Evolutionary conservation across 2,888 invertebrate genomes (phyloP).

Genomic region (Atherix ibis): DNA sequence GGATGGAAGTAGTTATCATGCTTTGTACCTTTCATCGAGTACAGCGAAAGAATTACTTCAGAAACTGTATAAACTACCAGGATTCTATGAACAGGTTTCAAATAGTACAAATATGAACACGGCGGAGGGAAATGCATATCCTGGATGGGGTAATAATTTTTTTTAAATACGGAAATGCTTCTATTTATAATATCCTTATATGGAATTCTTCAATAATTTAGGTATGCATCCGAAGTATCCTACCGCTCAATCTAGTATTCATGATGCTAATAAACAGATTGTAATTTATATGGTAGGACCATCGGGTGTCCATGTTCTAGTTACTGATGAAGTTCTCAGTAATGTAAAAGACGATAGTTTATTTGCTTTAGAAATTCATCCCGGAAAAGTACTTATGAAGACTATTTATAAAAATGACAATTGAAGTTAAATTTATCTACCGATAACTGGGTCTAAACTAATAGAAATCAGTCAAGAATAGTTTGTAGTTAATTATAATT

Average conservation of each 20-base stretch:
- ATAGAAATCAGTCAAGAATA: too few species aligned
- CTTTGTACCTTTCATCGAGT: slow-evolving; percentile 58
- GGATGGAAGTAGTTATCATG: slow-evolving; percentile 55
- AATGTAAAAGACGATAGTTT: slow-evolving; percentile 68
- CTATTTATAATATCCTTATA: too few species aligned
- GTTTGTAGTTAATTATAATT: too few species aligned
- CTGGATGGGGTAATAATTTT: slow-evolving; percentile 13
- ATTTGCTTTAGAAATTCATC: slow-evolving; percentile 44
- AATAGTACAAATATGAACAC: slow-evolving; percentile 18
- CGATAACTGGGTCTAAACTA: too few species aligned
- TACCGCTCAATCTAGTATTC: slow-evolving; percentile 31
- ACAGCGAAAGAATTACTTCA: slow-evolving; percentile 47
- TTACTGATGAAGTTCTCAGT: slow-evolving; percentile 72
- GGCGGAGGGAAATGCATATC: slow-evolving; percentile 17
- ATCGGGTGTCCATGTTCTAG: slow-evolving; percentile 63
- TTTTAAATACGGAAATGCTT: background rate
- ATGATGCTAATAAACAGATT: slow-evolving; percentile 38
- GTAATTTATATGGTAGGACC: slow-evolving; percentile 72
- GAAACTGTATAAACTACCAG: slow-evolving; percentile 47
- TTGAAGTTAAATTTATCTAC: too few species aligned
- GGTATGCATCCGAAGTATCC: slow-evolving; percentile 31
- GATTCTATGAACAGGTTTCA: slow-evolving; percentile 29
- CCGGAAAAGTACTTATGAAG: slow-evolving; percentile 35
- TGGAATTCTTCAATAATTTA: too few species aligned
- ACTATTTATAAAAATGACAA: slow-evolving; percentile 29